Base-by-base conservation (phyloP, 2,888 invertebrate species). In the Microdon myrmicae region DNA sequence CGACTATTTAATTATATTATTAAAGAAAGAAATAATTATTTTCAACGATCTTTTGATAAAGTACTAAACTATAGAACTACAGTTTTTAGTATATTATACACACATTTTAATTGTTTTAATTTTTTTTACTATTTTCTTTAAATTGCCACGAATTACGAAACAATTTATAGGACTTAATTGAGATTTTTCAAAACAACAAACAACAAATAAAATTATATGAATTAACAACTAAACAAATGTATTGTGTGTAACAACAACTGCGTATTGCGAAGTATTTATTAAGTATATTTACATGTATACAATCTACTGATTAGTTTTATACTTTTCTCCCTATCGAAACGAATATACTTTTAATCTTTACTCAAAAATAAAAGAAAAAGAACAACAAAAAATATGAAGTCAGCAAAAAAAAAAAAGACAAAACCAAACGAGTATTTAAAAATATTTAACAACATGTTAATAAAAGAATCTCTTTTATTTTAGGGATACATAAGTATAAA, bases 381-480 rank as follows among this genome's bases (percentile, higher is more conserved):
- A 60, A 58, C 45, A 39, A 44, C 54, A 32, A 31, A 48, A 49
- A 34, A 67, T 17, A 58, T 44, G 26, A 45, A 56, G 26, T 31
- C 8, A 29, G 39, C 25, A 25, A 26, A 43, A 25, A 47, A 45
- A 43, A 60, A 58, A 64, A 54, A 48, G 34, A 38, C 43, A 39
- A 34, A 54, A 28, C 13, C 45, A 55, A 47, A 28, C 34, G 41
- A 64, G 54, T 61, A 20, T 28, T 49, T 41, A 68, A 70, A 68
- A 54, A 73, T 71, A 73, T 70, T 67, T 69, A 51, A 48, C 67
- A 68, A 68, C 66, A 72, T 68, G 44, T 48, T 37, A 56, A 44
- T 34, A 43, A 20, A 48, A 29, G 29, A 43, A 53, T 17, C 39
- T 34, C 13, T 31, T 55, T 29, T 49, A 26, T 39, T 49, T 51